A percentile compares a stretch with the other conserved stretches of the same genome.
These are phyloP conservation scores for Apis florea DNA, from an alignment of 1,140 invertebrate genomes.

Conservation along the genomic window DNA sequence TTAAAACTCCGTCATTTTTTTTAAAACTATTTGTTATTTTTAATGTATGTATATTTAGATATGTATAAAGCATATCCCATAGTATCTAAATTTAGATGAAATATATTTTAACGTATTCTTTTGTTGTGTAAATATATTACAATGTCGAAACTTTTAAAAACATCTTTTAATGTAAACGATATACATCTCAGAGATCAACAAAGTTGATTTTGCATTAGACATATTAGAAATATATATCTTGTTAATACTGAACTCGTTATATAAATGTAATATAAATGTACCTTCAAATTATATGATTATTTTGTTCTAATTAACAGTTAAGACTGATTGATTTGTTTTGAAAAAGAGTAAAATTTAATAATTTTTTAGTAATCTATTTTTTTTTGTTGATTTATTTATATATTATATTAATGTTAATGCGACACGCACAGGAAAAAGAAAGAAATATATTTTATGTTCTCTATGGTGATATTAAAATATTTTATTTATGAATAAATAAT, in stretches of 20 bases:
- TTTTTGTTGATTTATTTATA: slow-evolving; percentile 28
- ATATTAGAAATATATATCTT: slow-evolving; percentile 23
- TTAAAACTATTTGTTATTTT: not conserved
- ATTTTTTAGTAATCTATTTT: slow-evolving; percentile 31
- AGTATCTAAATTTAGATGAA: slow-evolving; percentile 28
- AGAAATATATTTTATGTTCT: slow-evolving; percentile 22
- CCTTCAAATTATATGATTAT: slow-evolving; percentile 12
- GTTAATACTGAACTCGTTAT: slow-evolving; percentile 26
- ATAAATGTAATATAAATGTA: slow-evolving; percentile 28
- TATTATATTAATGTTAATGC: slow-evolving; percentile 12
- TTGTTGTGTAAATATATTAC: slow-evolving; percentile 44
- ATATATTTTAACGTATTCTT: slow-evolving; percentile 48
- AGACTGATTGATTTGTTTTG: slow-evolving; percentile 76
- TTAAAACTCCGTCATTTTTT: slow-evolving; percentile 2
- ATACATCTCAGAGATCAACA: not conserved
- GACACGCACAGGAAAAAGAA: slow-evolving; percentile 5
- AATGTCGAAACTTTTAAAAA: slow-evolving; percentile 5
- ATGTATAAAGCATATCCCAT: slow-evolving; percentile 20
- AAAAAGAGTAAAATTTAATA: slow-evolving; percentile 35
- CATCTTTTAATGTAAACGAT: not conserved
- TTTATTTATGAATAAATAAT: slow-evolving; percentile 20
- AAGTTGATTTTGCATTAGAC: slow-evolving; percentile 7
- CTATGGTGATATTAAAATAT: slow-evolving; percentile 24
- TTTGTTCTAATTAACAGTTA: slow-evolving; percentile 50
- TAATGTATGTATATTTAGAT: slow-evolving; percentile 19